Base-by-base conservation (phyloP, 1,140 invertebrate genomes). In the Leptinotarsa texana region DNA sequence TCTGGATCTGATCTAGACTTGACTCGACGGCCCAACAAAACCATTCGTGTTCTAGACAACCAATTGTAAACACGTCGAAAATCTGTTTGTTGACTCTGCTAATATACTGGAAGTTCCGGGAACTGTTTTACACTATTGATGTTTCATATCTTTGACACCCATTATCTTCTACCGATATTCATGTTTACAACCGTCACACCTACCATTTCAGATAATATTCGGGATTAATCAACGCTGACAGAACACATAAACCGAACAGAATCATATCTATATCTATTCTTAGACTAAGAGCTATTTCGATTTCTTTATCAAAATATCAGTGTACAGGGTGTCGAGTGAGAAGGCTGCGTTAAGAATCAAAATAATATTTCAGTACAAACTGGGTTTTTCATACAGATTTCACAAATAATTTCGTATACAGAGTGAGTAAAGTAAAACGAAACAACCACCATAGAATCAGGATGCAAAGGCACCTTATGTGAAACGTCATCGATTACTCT, bases 201-300 rank as follows among this genome's bases (percentile, higher is more conserved):
- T 57, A 17, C n/a, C 13, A 57, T n/a, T 57, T 17, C 51, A 57
- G 51, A 57, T 57, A 57, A n/a, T n/a, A 57, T n/a, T 57, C 51
- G 15, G 51, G 51, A 57, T 57, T 57, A 3, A n/a, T 57, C 17
- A 57, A 18, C 4, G 51, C n/a, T 57, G 51, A 57, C 4, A 57
- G 4, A 17, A 57, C 13, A 57, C 51, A 57, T 13, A 57, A 5
- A 5, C 51, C n/a, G n/a, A 17, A 57, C 51, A 57, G 15, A 57
- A 57, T 42, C 15, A 57, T 57, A 57, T 57, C n/a, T 18, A 57
- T 57, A 57, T 57, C 51, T 57, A 57, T 57, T 57, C 15, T 15
- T 57, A 57, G 51, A 57, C 51, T 57, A n/a, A 57, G 51, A 57
- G 15, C n/a, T 57, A 57, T 57, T 42, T 18, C 51, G n/a, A 57